Evolutionary conservation across 2,888 invertebrate genomes (phyloP).

Genomic region (Plagodis pulveraria): DNA sequence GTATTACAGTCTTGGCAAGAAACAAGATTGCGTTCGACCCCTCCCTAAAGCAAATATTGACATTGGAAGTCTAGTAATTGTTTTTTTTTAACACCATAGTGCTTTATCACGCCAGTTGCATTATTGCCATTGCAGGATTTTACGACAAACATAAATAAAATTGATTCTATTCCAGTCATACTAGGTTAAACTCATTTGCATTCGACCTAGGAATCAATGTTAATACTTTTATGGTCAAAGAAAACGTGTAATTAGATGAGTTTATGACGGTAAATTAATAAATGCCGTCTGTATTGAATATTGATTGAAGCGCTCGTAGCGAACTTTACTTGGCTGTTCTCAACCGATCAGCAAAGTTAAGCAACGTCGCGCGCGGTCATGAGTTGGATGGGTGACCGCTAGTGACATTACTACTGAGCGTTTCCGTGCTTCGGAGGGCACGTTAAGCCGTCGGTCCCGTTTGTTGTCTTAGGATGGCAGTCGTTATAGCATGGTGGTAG

Average conservation of each 20-base stretch:
- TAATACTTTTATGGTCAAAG: constrained; percentile 36
- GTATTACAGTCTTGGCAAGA: too few relatives aligned
- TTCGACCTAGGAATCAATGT: constrained; percentile 50
- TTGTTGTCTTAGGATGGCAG: too few relatives aligned
- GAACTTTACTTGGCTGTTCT: too few relatives aligned
- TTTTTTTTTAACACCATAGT: constrained; percentile 7
- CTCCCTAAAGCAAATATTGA: not conserved
- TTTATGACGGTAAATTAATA: constrained; percentile 15
- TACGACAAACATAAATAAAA: constrained; percentile 2
- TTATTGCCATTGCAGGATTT: constrained; percentile 51
- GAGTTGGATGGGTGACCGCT: too few relatives aligned
- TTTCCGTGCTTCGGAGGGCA: too few relatives aligned
- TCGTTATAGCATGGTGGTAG: too few relatives aligned
- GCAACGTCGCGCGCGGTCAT: too few relatives aligned
- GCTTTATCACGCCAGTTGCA: constrained; percentile 47
- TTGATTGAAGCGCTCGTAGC: too few relatives aligned
- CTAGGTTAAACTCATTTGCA: constrained; percentile 44
- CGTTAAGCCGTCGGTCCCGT: too few relatives aligned
- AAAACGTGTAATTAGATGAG: constrained; percentile 42
- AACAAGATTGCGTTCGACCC: constrained; percentile 1
- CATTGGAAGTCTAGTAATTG: constrained; percentile 4
- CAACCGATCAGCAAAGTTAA: too few relatives aligned
- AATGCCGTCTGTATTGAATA: constrained; percentile 6
- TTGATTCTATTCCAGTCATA: constrained; percentile 3
- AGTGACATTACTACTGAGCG: too few relatives aligned